These are phyloP conservation scores for Anadara kagoshimensis DNA, from an alignment of 1,140 invertebrate genomes.

Conservation along the genomic window DNA sequence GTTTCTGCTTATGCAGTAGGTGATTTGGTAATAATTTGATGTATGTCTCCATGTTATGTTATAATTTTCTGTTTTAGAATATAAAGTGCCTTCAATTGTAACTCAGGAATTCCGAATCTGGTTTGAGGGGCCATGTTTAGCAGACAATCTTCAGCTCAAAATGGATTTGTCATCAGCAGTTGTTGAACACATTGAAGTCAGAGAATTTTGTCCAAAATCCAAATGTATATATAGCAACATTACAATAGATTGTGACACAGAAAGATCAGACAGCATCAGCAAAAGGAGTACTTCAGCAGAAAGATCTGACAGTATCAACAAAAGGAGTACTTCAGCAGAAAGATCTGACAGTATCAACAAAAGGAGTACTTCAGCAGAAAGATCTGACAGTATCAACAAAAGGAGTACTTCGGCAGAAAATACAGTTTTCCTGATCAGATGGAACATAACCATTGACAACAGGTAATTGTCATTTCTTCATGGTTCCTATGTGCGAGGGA, in stretches of 20 bases:
- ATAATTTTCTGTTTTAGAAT: constrained; percentile 20
- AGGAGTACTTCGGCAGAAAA: constrained; percentile 35
- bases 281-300: constrained; percentile 28
- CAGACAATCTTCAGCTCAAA: constrained; percentile 37
- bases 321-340: too few species aligned
- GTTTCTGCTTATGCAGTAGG: too few species aligned
- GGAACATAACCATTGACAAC: constrained; percentile 54
- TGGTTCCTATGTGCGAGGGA: too few species aligned
- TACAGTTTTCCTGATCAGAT: constrained; percentile 46
- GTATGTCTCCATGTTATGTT: too few species aligned
- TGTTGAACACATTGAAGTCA: constrained; percentile 41
- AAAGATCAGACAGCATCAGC: constrained; percentile 13
- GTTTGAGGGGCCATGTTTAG: constrained; percentile 50
- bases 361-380: too few species aligned
- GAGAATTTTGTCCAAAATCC: constrained; percentile 38
- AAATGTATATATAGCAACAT: constrained; percentile 47
- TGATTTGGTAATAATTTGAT: too few species aligned
- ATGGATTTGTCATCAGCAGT: constrained; percentile 33
- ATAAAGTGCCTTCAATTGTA: constrained; percentile 36
- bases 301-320: too few species aligned
- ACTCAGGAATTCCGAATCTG: constrained; percentile 49
- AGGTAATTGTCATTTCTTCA: constrained; percentile 19
- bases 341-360: too few species aligned
- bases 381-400: too few species aligned
- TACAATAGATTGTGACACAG: constrained; percentile 46